Conservation (phyloP, 2,113 vertebrate species). For the Cathartes aura region DNA sequence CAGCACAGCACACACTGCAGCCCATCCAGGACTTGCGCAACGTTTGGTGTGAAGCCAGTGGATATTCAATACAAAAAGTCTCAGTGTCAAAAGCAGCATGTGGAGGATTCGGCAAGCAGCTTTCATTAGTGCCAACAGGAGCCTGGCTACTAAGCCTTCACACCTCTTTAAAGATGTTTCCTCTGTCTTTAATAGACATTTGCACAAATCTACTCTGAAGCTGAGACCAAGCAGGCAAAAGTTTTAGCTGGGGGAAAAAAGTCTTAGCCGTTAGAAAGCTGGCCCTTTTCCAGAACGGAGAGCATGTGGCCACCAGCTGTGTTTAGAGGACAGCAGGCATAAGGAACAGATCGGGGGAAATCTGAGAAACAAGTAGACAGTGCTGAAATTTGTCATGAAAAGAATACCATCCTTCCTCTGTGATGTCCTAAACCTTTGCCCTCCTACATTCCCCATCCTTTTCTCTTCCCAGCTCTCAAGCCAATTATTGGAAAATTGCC, state of each 20-base stretch:
- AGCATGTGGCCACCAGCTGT: slow-evolving; percentile 56
- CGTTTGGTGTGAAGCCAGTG: background rate
- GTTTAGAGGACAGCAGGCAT: background rate
- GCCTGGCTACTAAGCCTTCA: slow-evolving; percentile 15
- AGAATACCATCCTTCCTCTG: background rate
- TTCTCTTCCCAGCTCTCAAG: background rate
- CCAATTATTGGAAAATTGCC: background rate
- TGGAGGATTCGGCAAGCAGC: background rate
- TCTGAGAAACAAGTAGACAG: background rate
- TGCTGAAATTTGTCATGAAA: background rate
- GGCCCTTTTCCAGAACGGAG: background rate
- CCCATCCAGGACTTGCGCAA: background rate
- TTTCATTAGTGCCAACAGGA: background rate
- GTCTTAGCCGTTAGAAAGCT: background rate
- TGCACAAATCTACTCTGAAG: background rate
- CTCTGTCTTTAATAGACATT: slow-evolving; percentile 36
- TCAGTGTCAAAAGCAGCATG: background rate
- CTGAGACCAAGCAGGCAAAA: background rate
- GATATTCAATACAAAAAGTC: background rate
- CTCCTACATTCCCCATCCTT: background rate
- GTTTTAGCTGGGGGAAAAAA: background rate
- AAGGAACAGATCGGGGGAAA: background rate
- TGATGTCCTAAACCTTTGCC: slow-evolving; percentile 29
- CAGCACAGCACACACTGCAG: background rate
- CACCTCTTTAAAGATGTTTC: slow-evolving; percentile 19